Conservation (phyloP, 2,797 vertebrate species). For the Dendrocincla tyrannina region DNA sequence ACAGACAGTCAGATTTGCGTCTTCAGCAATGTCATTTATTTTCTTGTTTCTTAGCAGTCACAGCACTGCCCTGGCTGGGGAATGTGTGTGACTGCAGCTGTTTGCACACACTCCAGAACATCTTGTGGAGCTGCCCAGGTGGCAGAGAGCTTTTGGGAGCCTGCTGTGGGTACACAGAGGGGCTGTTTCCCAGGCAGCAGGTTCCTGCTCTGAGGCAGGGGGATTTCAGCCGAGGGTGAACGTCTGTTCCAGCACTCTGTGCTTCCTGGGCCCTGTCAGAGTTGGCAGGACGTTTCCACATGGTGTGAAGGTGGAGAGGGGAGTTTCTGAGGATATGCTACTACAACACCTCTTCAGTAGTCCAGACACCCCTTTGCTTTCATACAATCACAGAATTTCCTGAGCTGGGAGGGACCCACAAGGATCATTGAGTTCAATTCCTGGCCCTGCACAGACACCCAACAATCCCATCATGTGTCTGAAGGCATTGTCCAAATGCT, state of each 20-base stretch:
- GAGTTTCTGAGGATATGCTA: background rate
- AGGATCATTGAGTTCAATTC: background rate
- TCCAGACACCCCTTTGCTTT: background rate
- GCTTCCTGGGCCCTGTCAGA: background rate
- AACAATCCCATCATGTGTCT: background rate
- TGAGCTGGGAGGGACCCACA: background rate
- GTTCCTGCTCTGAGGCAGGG: rapidly evolving
- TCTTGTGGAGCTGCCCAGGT: background rate
- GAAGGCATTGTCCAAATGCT: rapidly evolving
- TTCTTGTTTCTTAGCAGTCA: background rate
- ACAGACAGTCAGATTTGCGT: rapidly evolving
- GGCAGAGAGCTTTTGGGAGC: background rate
- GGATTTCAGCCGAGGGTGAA: background rate
- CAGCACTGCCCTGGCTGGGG: background rate
- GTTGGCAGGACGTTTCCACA: background rate
- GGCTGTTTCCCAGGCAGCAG: background rate
- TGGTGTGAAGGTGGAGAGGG: rapidly evolving
- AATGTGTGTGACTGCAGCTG: rapidly evolving
- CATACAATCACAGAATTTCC: background rate
- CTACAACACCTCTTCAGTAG: background rate
- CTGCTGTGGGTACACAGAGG: rapidly evolving
- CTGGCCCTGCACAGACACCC: rapidly evolving
- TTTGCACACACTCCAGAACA: background rate
- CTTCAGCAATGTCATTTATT: background rate
- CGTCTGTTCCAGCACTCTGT: background rate